These are phyloP conservation scores for Eidolon dupreanum DNA, from an alignment of 2,797 vertebrate species.

Conservation along the genomic window DNA sequence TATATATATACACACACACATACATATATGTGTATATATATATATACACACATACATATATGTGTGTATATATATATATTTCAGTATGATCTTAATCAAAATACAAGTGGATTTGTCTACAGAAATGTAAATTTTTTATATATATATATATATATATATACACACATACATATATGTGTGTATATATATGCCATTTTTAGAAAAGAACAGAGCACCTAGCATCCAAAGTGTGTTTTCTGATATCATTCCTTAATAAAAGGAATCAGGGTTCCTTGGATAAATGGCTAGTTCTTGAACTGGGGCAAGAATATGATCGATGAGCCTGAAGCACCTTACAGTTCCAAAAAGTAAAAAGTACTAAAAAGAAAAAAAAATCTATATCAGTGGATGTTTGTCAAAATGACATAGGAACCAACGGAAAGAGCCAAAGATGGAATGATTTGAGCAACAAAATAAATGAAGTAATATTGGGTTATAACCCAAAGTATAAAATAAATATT, in stretches of 20 bases:
- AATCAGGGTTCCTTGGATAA: not conserved
- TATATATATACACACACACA: too few species aligned
- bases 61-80: not conserved
- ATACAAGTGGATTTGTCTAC: not conserved
- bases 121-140: conserved; percentile 7
- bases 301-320: not conserved
- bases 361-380: not conserved
- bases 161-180: too few species aligned
- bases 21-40: too few species aligned
- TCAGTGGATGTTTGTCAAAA: not conserved
- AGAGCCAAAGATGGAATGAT: not conserved
- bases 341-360: not conserved
- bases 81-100: not conserved
- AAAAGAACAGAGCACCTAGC: not conserved
- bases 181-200: not conserved
- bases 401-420: not conserved
- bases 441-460: not conserved
- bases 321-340: not conserved
- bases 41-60: too few species aligned
- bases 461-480: not conserved
- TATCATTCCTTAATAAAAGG: not conserved
- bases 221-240: not conserved
- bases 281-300: not conserved
- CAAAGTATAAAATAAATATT: not conserved
- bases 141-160: too few species aligned